Evolutionary conservation across 2,888 invertebrate genomes (phyloP), one percentile per base, ranked within the genome.

Genomic region (Chrysina gloriosa): DNA sequence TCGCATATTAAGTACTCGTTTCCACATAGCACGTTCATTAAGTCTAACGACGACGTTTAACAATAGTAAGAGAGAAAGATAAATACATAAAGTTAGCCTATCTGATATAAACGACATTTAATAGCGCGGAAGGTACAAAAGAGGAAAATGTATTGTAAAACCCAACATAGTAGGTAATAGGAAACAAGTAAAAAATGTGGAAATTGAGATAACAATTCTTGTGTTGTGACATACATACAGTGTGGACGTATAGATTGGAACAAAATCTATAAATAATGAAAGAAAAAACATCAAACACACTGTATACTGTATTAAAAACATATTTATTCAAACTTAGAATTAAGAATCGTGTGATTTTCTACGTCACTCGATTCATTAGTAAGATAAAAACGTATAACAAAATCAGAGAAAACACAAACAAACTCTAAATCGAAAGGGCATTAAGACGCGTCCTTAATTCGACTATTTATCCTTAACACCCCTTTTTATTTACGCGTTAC

Each of bases 391-490:
- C 2, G n/a, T 42, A 11, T n/a, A 54, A 19, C 5, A 34, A 54
- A 34, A 34, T 23, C 14, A 36, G 19, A 14, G 25, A 56, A 56
- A 21, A 36, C 31, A 11, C 25, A 39, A 39, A 58, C 58, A 42
- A 23, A 25, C 39, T 6, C 27, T 2, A 58, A 39, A 39, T 39
- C 50, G 14, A 50, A 50, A 23, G 16, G 19, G 34, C 7, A 16
- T 54, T 9, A 47, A 16, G 2, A n/a, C 14, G 21, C 19, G 21
- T 16, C 23, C 25, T 21, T 34, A 54, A 54, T 19, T 31, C 34
- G n/a, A 14, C 58, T 36, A 11, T 58, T 58, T 58, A 58, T 39
- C 23, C 25, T 23, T 21, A 14, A 11, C 39, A 56, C 58, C 58
- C 58, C 58, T 58, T 58, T 58, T 39, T 39, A 39, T 39, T 11